Evolutionary conservation across 2,797 vertebrate species (phyloP).

Genomic region (Hippocampus kuda): DNA sequence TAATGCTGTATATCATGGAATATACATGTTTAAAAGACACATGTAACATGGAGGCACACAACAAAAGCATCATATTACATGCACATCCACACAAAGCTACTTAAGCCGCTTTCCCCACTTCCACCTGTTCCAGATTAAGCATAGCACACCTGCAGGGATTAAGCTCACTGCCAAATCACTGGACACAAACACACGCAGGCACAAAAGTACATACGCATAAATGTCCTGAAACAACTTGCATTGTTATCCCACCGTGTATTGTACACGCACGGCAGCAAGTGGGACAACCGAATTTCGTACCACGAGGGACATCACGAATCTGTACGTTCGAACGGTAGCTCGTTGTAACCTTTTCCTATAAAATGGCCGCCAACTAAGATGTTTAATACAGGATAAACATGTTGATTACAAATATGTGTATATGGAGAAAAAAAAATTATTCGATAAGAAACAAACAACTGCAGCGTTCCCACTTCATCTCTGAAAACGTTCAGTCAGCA

Average conservation of each 20-base stretch:
- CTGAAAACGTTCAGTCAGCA: no score
- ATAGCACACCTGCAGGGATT: conserved; percentile 40
- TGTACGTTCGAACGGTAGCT: no score
- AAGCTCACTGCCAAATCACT: conserved; percentile 42
- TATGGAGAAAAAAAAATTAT: no score
- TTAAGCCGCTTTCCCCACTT: conserved; percentile 13
- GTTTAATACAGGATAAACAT: no score
- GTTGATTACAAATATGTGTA: no score
- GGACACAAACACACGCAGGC: conserved; percentile 6
- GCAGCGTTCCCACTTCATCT: no score
- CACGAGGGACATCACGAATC: no score
- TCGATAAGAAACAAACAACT: no score
- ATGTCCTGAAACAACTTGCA: not conserved
- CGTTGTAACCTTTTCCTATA: no score
- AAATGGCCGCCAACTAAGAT: no score
- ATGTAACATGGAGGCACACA: not conserved
- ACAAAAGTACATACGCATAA: not conserved
- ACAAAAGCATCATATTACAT: not conserved
- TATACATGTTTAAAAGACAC: no score
- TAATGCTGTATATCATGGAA: no score
- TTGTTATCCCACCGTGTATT: not conserved
- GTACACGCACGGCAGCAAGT: not conserved
- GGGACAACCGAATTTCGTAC: not conserved
- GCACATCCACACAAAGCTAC: conserved; percentile 1
- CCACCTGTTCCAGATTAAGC: conserved; percentile 55